Percentiles rank a stretch among this genome's conserved stretches.
These are phyloP conservation scores for Pardalotus punctatus DNA, from an alignment of 2,113 vertebrate genomes.

Conservation along the genomic window DNA sequence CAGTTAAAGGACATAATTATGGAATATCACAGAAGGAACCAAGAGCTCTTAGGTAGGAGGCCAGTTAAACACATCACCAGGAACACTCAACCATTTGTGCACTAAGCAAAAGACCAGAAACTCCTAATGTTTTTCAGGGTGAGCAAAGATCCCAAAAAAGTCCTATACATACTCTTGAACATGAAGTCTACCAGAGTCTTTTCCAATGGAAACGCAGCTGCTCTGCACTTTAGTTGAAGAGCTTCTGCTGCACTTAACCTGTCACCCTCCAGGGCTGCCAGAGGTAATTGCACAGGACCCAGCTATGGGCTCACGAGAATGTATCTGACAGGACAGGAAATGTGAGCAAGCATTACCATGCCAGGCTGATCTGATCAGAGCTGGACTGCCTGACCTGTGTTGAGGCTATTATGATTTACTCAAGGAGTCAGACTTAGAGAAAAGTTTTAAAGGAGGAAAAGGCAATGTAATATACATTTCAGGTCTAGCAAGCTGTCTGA, in stretches of 20 bases:
- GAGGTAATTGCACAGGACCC: not conserved
- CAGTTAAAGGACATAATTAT: not conserved
- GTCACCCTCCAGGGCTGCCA: not conserved
- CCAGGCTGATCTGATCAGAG: not conserved
- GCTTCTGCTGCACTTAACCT: slow-evolving; percentile 4
- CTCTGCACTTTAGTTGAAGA: not conserved
- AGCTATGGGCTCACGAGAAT: not conserved
- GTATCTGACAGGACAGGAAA: not conserved
- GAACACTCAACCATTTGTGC: not conserved
- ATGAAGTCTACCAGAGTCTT: not conserved
- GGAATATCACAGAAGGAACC: not conserved
- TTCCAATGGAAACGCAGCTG: not conserved
- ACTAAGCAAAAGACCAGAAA: not conserved
- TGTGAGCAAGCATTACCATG: not conserved
- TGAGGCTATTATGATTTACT: slow-evolving; percentile 1
- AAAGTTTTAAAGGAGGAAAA: not conserved
- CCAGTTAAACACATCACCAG: not conserved
- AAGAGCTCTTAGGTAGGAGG: not conserved
- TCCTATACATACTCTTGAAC: not conserved
- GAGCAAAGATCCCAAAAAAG: not conserved
- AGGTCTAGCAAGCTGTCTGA: not conserved
- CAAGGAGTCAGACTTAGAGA: not conserved
- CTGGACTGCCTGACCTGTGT: not conserved
- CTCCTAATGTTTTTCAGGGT: accelerated
- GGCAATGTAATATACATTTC: not conserved